A percentile compares a stretch with the other conserved stretches of the same genome.
Conservation (phyloP, 92 coral and sea anemone species). For the Epizoanthus ramosus region DNA sequence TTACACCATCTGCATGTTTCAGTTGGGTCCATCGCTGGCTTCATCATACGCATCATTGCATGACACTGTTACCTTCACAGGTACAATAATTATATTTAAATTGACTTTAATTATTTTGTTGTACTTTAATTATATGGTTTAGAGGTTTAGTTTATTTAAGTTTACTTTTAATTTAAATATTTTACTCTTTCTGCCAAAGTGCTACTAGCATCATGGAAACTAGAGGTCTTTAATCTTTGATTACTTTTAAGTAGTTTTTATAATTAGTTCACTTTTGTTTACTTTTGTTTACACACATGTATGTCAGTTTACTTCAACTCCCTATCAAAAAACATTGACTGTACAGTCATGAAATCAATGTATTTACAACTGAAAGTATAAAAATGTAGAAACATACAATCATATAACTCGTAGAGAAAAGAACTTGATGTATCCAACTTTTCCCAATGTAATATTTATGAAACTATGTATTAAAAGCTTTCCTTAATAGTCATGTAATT, state of each 20-base stretch:
- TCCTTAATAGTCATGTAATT: too few species aligned
- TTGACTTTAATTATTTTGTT: slow-evolving; percentile 2
- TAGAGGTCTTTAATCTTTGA: background rate
- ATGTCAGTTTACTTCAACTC: too few species aligned
- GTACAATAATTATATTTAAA: background rate
- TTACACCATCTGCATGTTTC: background rate
- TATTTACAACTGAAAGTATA: too few species aligned
- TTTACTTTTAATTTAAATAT: background rate
- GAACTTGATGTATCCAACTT: too few species aligned
- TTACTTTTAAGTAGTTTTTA: background rate
- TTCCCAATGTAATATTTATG: too few species aligned
- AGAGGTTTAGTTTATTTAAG: background rate
- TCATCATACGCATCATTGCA: background rate
- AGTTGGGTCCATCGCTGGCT: slow-evolving; percentile 18
- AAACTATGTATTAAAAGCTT: too few species aligned
- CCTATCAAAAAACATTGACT: too few species aligned
- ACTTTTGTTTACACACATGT: background rate
- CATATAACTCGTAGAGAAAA: too few species aligned
- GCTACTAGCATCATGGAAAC: too few species aligned
- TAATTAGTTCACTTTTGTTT: background rate
- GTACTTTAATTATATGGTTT: background rate
- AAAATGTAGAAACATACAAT: too few species aligned
- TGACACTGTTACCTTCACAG: slow-evolving; percentile 13
- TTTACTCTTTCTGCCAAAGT: too few species aligned
- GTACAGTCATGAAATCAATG: too few species aligned